These are phyloP conservation scores for Vanacampus margaritifer DNA, from an alignment of 2,113 vertebrate genomes.

Conservation along the genomic window DNA sequence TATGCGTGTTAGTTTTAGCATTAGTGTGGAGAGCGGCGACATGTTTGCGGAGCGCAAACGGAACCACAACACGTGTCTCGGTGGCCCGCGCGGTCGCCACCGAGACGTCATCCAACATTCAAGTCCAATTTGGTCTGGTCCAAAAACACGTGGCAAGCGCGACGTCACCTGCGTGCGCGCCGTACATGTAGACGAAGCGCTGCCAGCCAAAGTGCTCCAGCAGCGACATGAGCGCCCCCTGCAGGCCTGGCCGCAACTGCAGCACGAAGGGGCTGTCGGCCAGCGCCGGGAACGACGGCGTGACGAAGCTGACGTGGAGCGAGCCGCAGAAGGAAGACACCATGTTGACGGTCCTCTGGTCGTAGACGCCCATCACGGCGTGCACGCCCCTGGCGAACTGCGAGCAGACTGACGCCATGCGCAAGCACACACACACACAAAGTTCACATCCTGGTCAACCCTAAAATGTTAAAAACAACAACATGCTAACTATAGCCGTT, in stretches of 20 bases:
- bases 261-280: conserved; percentile 97
- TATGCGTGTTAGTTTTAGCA: conserved; percentile 21
- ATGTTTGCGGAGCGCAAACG: background rate
- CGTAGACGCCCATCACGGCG: conserved; percentile 95
- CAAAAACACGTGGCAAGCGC: background rate
- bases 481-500: conserved; percentile 50
- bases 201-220: conserved; percentile 91
- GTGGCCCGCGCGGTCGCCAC: background rate
- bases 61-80: background rate
- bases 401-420: conserved; percentile 81
- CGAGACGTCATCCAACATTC: background rate
- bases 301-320: conserved; percentile 95
- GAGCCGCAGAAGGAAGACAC: conserved; percentile 96
- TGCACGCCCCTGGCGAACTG: conserved; percentile 98
- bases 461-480: background rate
- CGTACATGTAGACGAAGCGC: conserved; percentile 96
- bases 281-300: conserved; percentile 88
- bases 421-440: background rate
- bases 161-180: conserved; percentile 84
- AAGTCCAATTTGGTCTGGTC: background rate
- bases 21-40: conserved; percentile 44
- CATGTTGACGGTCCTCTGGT: conserved; percentile 94
- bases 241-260: conserved; percentile 91
- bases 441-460: background rate
- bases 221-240: conserved; percentile 89